Percentiles rank a stretch among this genome's conserved stretches.
Evolutionary conservation across 2,797 vertebrate genomes (phyloP).

Genomic region (Peromyscus nudipes): DNA sequence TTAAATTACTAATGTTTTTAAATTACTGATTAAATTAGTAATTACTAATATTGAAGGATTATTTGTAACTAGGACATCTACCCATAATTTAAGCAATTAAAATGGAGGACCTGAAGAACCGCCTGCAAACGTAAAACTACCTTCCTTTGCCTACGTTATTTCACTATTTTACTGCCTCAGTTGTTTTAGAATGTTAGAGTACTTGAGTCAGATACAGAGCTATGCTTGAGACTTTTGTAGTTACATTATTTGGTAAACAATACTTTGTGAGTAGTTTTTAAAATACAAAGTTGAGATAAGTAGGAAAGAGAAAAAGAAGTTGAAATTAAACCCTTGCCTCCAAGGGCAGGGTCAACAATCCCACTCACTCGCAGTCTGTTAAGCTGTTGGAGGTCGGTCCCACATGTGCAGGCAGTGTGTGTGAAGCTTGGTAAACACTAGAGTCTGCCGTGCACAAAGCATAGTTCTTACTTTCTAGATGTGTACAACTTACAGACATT

Average conservation of each 20-base stretch:
- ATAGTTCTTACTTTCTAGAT: neutral
- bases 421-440: neutral
- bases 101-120: neutral
- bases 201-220: constrained; percentile 12
- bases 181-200: constrained; percentile 37
- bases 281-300: constrained; percentile 2
- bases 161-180: constrained; percentile 1
- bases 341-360: neutral
- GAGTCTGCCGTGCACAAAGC: neutral
- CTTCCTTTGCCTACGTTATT: constrained; percentile 13
- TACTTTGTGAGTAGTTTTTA: constrained; percentile 45
- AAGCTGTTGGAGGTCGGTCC: neutral
- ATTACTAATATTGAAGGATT: constrained; percentile 20
- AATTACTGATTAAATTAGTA: neutral
- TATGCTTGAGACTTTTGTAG: neutral
- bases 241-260: constrained; percentile 40
- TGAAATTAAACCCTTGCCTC: neutral
- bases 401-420: neutral
- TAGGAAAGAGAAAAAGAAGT: constrained; percentile 10
- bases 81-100: constrained; percentile 52
- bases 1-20: neutral
- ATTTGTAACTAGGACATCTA: constrained; percentile 12
- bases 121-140: constrained; percentile 21
- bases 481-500: neutral
- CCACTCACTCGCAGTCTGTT: neutral